Base-by-base conservation (phyloP, 2,797 vertebrate species). In the Discoglossus pictus region DNA sequence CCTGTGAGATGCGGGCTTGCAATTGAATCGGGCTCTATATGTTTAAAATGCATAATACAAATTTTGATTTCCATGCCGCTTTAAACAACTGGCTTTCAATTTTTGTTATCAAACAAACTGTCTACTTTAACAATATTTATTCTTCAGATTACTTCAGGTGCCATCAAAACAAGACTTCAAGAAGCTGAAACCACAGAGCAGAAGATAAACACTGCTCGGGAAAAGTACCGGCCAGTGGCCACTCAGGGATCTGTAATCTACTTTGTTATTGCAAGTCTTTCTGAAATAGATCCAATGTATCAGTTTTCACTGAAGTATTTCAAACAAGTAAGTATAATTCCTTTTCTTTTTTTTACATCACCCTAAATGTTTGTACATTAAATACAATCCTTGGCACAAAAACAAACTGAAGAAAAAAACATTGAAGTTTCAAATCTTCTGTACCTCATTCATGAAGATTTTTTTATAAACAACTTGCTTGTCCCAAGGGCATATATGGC, bases 281-380 rank as follows among this genome's bases (percentile, higher is more conserved):
- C 92, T 1, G 92, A 94, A 76, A 90, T 91, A 21, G 92, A 94
- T 74, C 85, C 87, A 1, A 91, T 91, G 87, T 91, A 93, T 78
- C 91, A 92, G 54, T 93, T 92, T 75, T 93, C 92, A 13, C 78
- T 95, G 24, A 94, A 96, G 65, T 94, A 92, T 78, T 95, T 94
- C 80, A 95, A 94, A 75, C 86, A 94, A 75, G 77, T 89, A 68
- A 71, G 43, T 40, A 8, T 51, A 27, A 23, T 47, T 2, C 1
- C 4, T 51, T 4, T 52, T 65, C 42, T 67, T 24, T 13, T 56
- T 67, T 74, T n/a, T 31, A 0, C 0, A 8, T 54, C 43, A 34
- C 1, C n/a, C n/a, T n/a, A n/a, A n/a, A n/a, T n/a, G n/a, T n/a
- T n/a, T n/a, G n/a, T n/a, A n/a, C n/a, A n/a, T n/a, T n/a, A n/a